A percentile compares a stretch with the other conserved stretches of the same genome.
These are phyloP conservation scores for Gymnarchus niloticus DNA, from an alignment of 2,113 vertebrate species.

Conservation along the genomic window DNA sequence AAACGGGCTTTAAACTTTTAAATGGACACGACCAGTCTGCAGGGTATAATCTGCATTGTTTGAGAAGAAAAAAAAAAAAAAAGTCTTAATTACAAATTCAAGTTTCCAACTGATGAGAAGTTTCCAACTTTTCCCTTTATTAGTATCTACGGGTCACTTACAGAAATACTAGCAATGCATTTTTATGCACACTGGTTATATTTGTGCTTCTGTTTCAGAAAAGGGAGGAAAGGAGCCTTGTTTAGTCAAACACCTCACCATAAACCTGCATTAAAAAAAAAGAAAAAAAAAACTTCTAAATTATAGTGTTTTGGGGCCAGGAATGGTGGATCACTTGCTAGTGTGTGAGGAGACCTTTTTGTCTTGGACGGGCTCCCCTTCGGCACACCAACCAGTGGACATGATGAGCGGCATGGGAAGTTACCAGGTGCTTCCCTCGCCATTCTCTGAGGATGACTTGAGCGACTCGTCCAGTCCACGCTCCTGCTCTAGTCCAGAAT, in stretches of 20 bases:
- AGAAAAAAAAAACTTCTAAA: background rate
- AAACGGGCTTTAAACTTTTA: background rate
- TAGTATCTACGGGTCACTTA: background rate
- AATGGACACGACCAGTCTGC: background rate
- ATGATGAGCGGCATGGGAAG: constrained; percentile 74
- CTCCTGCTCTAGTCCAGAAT: constrained; percentile 78
- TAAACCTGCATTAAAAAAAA: background rate
- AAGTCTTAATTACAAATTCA: too few relatives aligned
- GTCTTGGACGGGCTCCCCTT: constrained; percentile 58
- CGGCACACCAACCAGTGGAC: constrained; percentile 57
- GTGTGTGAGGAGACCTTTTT: constrained; percentile 82
- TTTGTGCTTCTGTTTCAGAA: constrained; percentile 29
- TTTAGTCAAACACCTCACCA: background rate
- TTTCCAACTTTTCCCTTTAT: background rate
- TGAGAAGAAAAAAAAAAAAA: too few relatives aligned
- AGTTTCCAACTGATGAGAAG: background rate
- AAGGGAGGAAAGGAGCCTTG: constrained; percentile 32
- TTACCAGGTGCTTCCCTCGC: constrained; percentile 77
- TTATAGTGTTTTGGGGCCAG: constrained; percentile 51
- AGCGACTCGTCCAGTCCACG: constrained; percentile 85
- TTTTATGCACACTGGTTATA: background rate
- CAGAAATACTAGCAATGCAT: background rate
- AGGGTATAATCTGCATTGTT: background rate
- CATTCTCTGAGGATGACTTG: constrained; percentile 83
- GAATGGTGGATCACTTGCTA: constrained; percentile 95